Evolutionary conservation across 2,888 invertebrate species (phyloP), one percentile per base, ranked within the genome.

Genomic region (Litoditis marina): DNA sequence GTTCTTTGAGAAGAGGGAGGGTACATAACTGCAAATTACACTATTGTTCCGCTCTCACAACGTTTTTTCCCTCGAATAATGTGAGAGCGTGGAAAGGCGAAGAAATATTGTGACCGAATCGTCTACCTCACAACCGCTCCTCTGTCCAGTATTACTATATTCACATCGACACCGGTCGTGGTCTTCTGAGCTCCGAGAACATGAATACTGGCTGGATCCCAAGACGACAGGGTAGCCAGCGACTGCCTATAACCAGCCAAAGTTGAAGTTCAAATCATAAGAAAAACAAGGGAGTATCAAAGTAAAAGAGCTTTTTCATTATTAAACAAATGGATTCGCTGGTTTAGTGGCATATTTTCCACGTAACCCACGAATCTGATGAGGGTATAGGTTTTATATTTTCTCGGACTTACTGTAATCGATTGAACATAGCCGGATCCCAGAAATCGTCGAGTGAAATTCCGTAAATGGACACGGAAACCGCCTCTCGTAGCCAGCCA

Each of bases 371-470:
- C 13, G 2, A 51, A 28, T 30, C n/a, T n/a, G n/a, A n/a, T n/a
- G n/a, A n/a, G n/a, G n/a, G n/a, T n/a, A n/a, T n/a, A n/a, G n/a
- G n/a, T n/a, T n/a, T n/a, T 8, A 44, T 22, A 3, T 8, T 3
- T 44, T 39, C 39, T 39, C 3, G 11, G 16, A 28, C 22, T 5
- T 53, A 71, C 73, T 71, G 56, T 60, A 81, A 78, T 56, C 80
- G 66, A 19, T 71, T 65, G 60, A 77, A 81, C 5, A 75, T 71
- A 60, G 61, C 62, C 11, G 72, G 68, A 60, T 79, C 79, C 67
- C 79, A 71, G 57, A 81, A 79, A 25, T 74, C 73, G 44, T 81
- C 81, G 1, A 71, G 56, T 7, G 65, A 66, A 44, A 77, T 69
- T 36, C 64, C 67, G 1, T 64, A 58, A 11, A 81, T 49, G 34